These are phyloP conservation scores for Cyphomyrus plagiostoma DNA, from an alignment of 2,113 vertebrate genomes.

Conservation along the genomic window DNA sequence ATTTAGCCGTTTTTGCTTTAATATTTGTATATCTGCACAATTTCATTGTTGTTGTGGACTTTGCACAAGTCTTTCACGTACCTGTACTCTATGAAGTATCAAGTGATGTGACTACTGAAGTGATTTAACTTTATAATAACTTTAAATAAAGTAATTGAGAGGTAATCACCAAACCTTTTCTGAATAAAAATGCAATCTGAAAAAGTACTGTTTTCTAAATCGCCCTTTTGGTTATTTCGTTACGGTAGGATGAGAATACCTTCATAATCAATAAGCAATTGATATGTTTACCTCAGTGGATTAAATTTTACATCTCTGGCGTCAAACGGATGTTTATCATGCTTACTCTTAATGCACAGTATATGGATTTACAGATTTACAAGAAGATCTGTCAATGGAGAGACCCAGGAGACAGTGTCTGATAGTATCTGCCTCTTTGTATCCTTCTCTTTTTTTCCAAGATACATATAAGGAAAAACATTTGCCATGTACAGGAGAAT, in stretches of 20 bases:
- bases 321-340: not conserved
- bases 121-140: not conserved
- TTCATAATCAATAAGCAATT: slow-evolving; percentile 8
- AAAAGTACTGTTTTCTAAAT: not conserved
- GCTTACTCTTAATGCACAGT: not conserved
- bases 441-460: not conserved
- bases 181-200: not conserved
- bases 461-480: not conserved
- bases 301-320: not conserved
- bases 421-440: not conserved
- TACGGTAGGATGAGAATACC: not conserved
- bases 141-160: not conserved
- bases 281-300: not conserved
- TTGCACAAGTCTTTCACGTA: not conserved
- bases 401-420: not conserved
- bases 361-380: slow-evolving; percentile 18
- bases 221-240: not conserved
- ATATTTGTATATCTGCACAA: not conserved
- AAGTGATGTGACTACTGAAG: not conserved
- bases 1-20: not conserved
- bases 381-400: slow-evolving; percentile 3
- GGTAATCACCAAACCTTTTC: not conserved
- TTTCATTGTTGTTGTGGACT: not conserved
- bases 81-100: not conserved
- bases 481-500: not conserved